A percentile compares a stretch with the other conserved stretches of the same genome.
phyloP scores from a whole-genome alignment of 2,888 invertebrate genomes.

The Limnephilus auricula region DNA sequence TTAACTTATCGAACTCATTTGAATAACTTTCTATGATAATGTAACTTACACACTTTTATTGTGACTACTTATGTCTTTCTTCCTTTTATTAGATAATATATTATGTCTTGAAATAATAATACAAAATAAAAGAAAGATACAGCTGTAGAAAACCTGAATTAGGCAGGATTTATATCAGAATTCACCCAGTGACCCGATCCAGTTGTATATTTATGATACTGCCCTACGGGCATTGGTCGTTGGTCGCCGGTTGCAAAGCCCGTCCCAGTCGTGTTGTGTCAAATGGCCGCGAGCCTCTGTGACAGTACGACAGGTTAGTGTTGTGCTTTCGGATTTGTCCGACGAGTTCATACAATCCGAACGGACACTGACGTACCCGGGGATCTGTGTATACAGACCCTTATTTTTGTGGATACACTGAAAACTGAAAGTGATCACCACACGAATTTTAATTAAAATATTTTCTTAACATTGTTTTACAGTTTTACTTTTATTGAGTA shows the following conservation, averaged over 20 bases:
- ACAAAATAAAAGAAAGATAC: not conserved
- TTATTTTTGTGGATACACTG: not conserved
- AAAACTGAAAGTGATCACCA: not conserved
- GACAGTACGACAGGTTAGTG: slow-evolving; percentile 54
- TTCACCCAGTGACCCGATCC: not conserved
- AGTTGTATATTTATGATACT: not conserved
- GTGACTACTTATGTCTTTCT: too few species aligned
- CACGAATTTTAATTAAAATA: not conserved
- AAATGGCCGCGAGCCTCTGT: slow-evolving; percentile 61
- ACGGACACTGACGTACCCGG: not conserved
- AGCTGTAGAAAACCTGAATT: not conserved
- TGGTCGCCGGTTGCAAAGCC: not conserved
- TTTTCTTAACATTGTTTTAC: not conserved
- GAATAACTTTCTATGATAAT: too few species aligned
- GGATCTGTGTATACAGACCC: not conserved
- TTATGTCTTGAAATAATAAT: too few species aligned
- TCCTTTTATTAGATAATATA: too few species aligned
- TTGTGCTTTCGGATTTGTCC: slow-evolving; percentile 59
- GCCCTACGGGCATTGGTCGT: not conserved
- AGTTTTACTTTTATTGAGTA: too few species aligned
- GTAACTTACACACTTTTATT: too few species aligned
- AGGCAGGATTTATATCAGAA: not conserved
- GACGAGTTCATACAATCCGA: slow-evolving; percentile 7
- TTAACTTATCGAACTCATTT: too few species aligned
- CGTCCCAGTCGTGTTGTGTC: slow-evolving; percentile 55